These are phyloP conservation scores for Drosophila virilis DNA, from an alignment of 1,140 invertebrate species.

Conservation along the genomic window DNA sequence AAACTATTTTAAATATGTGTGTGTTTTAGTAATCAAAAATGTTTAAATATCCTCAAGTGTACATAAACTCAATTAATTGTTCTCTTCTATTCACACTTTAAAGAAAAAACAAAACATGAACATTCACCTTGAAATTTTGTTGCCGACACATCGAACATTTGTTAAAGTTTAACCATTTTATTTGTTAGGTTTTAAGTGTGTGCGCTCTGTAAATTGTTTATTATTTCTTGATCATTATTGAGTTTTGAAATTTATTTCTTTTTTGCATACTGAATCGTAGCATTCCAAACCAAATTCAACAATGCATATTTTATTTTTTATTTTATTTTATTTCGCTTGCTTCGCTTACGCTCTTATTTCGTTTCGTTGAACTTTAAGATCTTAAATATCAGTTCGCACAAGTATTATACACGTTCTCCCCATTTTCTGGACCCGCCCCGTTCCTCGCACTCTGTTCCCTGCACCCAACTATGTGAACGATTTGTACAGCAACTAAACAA, in stretches of 20 bases:
- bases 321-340: constrained; percentile 47
- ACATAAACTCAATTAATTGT: constrained; percentile 71
- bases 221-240: constrained; percentile 42
- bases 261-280: constrained; percentile 74
- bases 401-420: constrained; percentile 63
- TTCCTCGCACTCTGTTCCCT: constrained; percentile 42
- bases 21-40: constrained; percentile 55
- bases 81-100: constrained; percentile 40
- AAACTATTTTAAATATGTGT: constrained; percentile 69
- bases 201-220: constrained; percentile 66
- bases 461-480: constrained; percentile 72
- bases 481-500: constrained; percentile 77
- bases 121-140: constrained; percentile 48
- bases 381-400: constrained; percentile 75
- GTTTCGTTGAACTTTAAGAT: constrained; percentile 45
- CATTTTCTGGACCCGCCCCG: constrained; percentile 7
- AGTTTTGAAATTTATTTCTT: constrained; percentile 18
- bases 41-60: constrained; percentile 59
- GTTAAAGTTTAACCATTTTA: constrained; percentile 75
- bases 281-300: constrained; percentile 67
- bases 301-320: constrained; percentile 41
- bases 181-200: constrained; percentile 81
- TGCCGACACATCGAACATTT: constrained; percentile 54
- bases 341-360: constrained; percentile 47
- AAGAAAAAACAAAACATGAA: constrained; percentile 37